Conservation (phyloP, 2,888 invertebrate species). For the Psylliodes chrysocephalus region DNA sequence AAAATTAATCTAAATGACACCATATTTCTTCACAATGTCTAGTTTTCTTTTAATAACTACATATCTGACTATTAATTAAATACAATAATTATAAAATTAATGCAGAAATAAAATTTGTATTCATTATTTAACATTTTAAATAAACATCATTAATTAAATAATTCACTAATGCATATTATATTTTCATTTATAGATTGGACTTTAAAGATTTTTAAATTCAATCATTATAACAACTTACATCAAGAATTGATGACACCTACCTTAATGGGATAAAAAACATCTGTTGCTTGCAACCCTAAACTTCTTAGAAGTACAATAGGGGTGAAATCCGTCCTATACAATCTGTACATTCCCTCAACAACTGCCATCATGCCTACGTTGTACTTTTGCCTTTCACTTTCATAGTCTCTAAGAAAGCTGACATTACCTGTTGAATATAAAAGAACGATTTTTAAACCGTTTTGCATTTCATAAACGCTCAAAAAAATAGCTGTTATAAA, state of each 20-base stretch:
- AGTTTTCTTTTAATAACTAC: too few relatives aligned
- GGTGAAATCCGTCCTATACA: slow-evolving; percentile 79
- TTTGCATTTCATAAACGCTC: too few relatives aligned
- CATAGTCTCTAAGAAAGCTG: slow-evolving; percentile 81
- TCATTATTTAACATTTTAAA: not conserved
- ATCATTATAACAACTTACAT: too few relatives aligned
- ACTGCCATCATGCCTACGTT: slow-evolving; percentile 90
- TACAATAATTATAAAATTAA: not conserved
- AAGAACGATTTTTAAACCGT: too few relatives aligned
- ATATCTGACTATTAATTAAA: too few relatives aligned
- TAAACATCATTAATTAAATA: too few relatives aligned
- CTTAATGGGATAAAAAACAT: slow-evolving; percentile 81
- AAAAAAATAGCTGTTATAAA: too few relatives aligned
- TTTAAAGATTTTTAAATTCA: too few relatives aligned
- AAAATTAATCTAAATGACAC: too few relatives aligned
- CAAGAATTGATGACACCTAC: slow-evolving; percentile 59
- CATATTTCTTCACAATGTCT: too few relatives aligned
- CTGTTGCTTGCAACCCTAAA: slow-evolving; percentile 82
- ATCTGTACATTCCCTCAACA: slow-evolving; percentile 85
- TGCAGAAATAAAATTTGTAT: not conserved
- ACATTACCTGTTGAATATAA: slow-evolving; percentile 73
- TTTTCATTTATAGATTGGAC: too few relatives aligned
- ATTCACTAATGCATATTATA: not conserved
- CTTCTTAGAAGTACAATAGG: slow-evolving; percentile 85
- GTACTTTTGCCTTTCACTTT: slow-evolving; percentile 83